Evolutionary conservation across 2,113 vertebrate species (phyloP), one percentile per base, ranked within the genome.

Genomic region (Coryphaenoides rupestris): DNA sequence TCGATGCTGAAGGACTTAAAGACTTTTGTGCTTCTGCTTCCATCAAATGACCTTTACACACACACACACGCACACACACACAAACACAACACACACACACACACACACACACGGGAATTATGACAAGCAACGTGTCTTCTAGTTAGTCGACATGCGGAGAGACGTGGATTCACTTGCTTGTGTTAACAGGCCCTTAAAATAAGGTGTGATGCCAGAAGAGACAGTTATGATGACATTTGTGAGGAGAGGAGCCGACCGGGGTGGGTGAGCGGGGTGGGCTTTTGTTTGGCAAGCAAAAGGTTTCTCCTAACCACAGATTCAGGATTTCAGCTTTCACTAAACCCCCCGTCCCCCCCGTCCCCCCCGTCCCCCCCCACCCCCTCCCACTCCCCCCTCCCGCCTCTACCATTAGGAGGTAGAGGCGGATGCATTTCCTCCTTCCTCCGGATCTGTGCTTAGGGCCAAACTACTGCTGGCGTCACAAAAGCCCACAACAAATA

Each of bases 121-220:
- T 74, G 75, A 67, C 14, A 45, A 65, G 65, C 55, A 52, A 71
- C 69, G 47, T 68, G 66, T 75, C 57, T 67, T 75, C 57, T 76
- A 66, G 78, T 82, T 80, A 80, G 76, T 64, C 74, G 76, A 81
- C 78, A 74, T 75, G 70, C 70, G 47, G 66, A 78, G 21, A 75
- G 63, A 80, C 60, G 72, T 57, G n/a, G n/a, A n/a, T n/a, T n/a
- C n/a, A n/a, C n/a, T n/a, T n/a, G n/a, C n/a, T n/a, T n/a, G n/a
- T n/a, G 76, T 79, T 86, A 85, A 86, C 80, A 84, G 81, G 80
- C 83, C 79, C 77, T 88, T 87, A 81, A 87, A 89, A 87, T 81
- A 85, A 84, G 73, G 73, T 83, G 76, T 83, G 71, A 81, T 82
- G 81, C 76, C 83, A 80, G 66, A 71, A 74, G 68, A 79, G 75